Evolutionary conservation across 2,797 vertebrate species (phyloP).

Genomic region (Scomberomorus guttatus): DNA sequence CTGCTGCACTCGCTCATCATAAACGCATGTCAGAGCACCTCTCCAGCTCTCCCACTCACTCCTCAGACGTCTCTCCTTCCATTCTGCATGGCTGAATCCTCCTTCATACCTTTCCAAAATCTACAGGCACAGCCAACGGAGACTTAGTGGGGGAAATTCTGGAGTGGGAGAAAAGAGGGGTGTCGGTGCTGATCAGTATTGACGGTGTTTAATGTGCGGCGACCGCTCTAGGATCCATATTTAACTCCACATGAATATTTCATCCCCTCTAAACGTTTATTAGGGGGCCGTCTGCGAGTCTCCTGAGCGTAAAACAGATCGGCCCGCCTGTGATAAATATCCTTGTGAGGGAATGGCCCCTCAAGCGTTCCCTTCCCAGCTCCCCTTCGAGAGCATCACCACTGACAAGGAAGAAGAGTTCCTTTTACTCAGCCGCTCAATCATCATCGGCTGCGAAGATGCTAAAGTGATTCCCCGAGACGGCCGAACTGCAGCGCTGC

Average conservation of each 20-base stretch:
- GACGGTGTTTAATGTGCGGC: constrained; percentile 74
- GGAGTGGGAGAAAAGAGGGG: constrained; percentile 47
- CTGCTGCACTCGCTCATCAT: constrained; percentile 58
- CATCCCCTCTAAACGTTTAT: constrained; percentile 81
- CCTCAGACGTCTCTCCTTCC: constrained; percentile 23
- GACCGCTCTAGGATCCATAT: constrained; percentile 81
- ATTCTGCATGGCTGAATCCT: constrained; percentile 59
- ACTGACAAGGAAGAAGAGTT: constrained; percentile 56
- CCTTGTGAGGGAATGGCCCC: constrained; percentile 54
- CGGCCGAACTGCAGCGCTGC: constrained; percentile 43
- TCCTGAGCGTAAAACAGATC: constrained; percentile 76
- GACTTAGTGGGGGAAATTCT: constrained; percentile 19
- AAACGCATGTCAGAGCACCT: constrained; percentile 50
- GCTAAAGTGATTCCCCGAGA: constrained; percentile 56
- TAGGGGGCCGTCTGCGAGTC: constrained; percentile 77
- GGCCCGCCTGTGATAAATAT: constrained; percentile 76
- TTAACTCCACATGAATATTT: constrained; percentile 86
- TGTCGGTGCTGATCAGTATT: constrained; percentile 79
- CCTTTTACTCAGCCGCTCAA: constrained; percentile 53
- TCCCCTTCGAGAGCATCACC: constrained; percentile 36
- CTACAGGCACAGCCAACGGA: constrained; percentile 23
- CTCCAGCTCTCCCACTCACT: constrained; percentile 25
- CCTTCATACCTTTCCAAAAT: constrained; percentile 38
- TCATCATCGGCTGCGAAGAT: constrained; percentile 55
- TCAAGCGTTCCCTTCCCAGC: constrained; percentile 58